phyloP scores from a whole-genome alignment of 2,888 invertebrate genomes.

The Acrobasis repandana region DNA sequence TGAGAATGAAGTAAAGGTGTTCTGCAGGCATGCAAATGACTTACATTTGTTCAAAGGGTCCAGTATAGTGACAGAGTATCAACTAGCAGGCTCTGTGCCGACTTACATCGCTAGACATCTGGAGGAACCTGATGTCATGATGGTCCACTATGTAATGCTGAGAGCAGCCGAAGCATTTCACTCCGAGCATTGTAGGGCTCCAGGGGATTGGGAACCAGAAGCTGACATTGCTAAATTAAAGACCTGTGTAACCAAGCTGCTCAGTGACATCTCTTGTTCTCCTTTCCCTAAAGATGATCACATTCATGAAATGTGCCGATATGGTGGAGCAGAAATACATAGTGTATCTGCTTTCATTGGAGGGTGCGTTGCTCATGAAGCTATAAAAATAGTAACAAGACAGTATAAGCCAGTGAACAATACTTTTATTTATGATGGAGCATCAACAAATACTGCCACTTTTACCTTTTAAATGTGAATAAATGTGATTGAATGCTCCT shows the following conservation, averaged over 20 bases:
- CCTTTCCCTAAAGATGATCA: slow-evolving; percentile 94
- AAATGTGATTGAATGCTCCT: neutral
- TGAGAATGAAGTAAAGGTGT: slow-evolving; percentile 91
- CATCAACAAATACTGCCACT: slow-evolving; percentile 92
- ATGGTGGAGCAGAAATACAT: slow-evolving; percentile 97
- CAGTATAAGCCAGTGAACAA: slow-evolving; percentile 99
- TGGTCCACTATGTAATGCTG: slow-evolving; percentile 94
- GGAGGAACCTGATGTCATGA: slow-evolving; percentile 93
- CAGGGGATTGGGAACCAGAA: slow-evolving; percentile 95
- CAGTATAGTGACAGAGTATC: slow-evolving; percentile 91
- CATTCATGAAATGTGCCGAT: slow-evolving; percentile 97
- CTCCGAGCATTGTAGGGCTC: slow-evolving; percentile 93
- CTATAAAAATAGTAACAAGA: slow-evolving; percentile 96
- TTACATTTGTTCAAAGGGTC: slow-evolving; percentile 91
- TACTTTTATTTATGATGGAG: slow-evolving; percentile 97
- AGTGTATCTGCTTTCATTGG: slow-evolving; percentile 95
- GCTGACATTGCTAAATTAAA: slow-evolving; percentile 95
- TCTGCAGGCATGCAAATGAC: slow-evolving; percentile 94
- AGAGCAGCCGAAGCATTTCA: slow-evolving; percentile 96
- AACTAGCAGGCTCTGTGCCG: slow-evolving; percentile 83
- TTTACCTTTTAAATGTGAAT: slow-evolving; percentile 85
- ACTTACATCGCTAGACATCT: slow-evolving; percentile 85
- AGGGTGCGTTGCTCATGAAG: slow-evolving; percentile 97
- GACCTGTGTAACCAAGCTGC: slow-evolving; percentile 86
- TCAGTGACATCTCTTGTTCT: slow-evolving; percentile 92